Evolutionary conservation across 2,113 vertebrate genomes (phyloP), one percentile per base, ranked within the genome.

Genomic region (Osmerus eperlanus): DNA sequence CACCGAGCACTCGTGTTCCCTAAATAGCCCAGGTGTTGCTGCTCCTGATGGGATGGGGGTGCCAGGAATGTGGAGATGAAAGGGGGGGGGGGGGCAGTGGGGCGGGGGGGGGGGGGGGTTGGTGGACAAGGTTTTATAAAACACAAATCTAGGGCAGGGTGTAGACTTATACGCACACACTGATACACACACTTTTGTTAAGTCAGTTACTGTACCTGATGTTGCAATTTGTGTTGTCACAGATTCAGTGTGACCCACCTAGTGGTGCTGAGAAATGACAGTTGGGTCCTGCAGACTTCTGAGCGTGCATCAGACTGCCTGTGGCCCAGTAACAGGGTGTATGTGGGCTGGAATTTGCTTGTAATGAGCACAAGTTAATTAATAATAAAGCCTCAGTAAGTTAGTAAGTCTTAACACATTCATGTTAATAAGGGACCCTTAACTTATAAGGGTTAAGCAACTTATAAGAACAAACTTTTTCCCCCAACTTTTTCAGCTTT

Each of bases 1-100:
- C 67, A 65, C n/a, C 16, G 15, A n/a, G 79, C 69, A 55, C 69
- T 59, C 60, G 65, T 60, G 41, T 60, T 72, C 74, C 54, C 54
- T 68, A 84, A 82, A 88, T 84, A 81, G 68, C 82, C 77, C 72
- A 47, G 67, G 79, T 73, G 78, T 68, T 78, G 71, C 78, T 67
- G 67, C 23, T 36, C n/a, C 14, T 8, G 11, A 23, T 47, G 41
- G 64, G 13, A 63, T 28, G 28, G 64, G 41, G 18, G 64, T 12
- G 41, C 21, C 11, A n/a, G 3, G 19, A 41, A 66, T 9, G 64
- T n/a, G 16, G 55, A 19, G 55, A 18, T 18, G 15, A 11, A 12
- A 13, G 60, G 25, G 19, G 12, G 3, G 25, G 9, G 60, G 21
- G 60, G 21, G 60, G 64, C 56, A 67, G 77, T 80, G 36, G 70